Evolutionary conservation across 2,797 vertebrate species (phyloP).

Genomic region (Mormyrus proboscirostris): DNA sequence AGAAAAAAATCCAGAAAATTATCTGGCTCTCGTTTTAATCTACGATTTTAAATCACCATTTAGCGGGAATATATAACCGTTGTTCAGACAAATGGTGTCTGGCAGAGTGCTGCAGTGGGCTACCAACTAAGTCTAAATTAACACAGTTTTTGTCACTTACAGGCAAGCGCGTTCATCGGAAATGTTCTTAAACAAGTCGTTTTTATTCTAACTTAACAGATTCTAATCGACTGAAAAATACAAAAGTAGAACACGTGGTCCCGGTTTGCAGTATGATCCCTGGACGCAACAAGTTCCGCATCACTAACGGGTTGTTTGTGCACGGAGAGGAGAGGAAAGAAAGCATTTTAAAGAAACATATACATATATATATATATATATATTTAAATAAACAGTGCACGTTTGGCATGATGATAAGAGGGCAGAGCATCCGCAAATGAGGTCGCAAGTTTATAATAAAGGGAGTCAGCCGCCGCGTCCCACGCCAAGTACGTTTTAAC

Average conservation of each 20-base stretch:
- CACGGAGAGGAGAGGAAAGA: conserved; percentile 37
- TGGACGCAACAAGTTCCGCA: conserved; percentile 7
- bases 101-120: not conserved
- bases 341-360: conserved; percentile 40
- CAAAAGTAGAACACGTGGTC: conserved; percentile 20
- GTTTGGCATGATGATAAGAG: conserved; percentile 61
- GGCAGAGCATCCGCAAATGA: conserved; percentile 68
- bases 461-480: conserved; percentile 50
- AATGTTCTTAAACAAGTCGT: not conserved
- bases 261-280: conserved; percentile 22
- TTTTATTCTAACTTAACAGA: not conserved
- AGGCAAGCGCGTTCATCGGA: not conserved
- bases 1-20: not conserved
- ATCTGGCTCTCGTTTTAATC: not conserved
- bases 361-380: conserved; percentile 30
- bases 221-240: not conserved
- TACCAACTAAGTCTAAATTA: not conserved
- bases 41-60: not conserved
- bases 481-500: conserved; percentile 68
- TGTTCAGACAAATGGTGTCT: not conserved
- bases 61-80: not conserved
- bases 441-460: conserved; percentile 66
- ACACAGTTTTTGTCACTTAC: not conserved
- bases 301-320: conserved; percentile 37
- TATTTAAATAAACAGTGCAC: conserved; percentile 40